Evolutionary conservation across 2,888 invertebrate species (phyloP), one percentile per base, ranked within the genome.

Genomic region (Leptinotarsa haldemani): DNA sequence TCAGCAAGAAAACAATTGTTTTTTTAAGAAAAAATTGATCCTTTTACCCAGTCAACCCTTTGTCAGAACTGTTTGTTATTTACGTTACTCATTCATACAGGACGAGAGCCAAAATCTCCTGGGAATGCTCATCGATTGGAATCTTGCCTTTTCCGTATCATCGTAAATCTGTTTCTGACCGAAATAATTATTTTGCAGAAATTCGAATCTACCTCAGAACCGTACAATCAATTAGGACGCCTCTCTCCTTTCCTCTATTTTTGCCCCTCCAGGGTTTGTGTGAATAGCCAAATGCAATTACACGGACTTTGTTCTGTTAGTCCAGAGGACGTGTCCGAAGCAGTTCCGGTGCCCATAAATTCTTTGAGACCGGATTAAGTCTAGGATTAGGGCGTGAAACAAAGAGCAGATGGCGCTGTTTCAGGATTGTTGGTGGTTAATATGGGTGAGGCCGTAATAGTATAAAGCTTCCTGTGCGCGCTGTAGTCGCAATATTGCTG

Each of bases 221-320:
- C 56, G 20, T 22, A 56, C 56, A 56, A 56, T 56, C 56, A 56
- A 56, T 56, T 56, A 4, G 20, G 22, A 56, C 13, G 20, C 4
- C 20, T 2, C 25, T 22, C 22, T 22, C 56, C 50, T 40, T 40
- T 9, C 52, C 12, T 18, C 56, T 3, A 22, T 56, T 56, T 56
- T 56, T 22, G 22, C 56, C 22, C 13, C 16, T 22, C 13, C 5
- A 13, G 56, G 20, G 18, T 20, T 56, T 83, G 83, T 83, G 83
- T 82, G 84, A 84, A 85, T 84, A 84, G 83, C 83, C 83, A 82
- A 85, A 84, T 81, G 83, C 83, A 85, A 84, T 85, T 84, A 84
- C 84, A 74, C 80, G 79, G 81, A 83, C 83, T 83, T 83, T 82
- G 82, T 79, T 75, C 79, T 83, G 83, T 84, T 84, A 83, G 82